Evolutionary conservation across 1,140 invertebrate genomes (phyloP).

Genomic region (Patella vulgata): DNA sequence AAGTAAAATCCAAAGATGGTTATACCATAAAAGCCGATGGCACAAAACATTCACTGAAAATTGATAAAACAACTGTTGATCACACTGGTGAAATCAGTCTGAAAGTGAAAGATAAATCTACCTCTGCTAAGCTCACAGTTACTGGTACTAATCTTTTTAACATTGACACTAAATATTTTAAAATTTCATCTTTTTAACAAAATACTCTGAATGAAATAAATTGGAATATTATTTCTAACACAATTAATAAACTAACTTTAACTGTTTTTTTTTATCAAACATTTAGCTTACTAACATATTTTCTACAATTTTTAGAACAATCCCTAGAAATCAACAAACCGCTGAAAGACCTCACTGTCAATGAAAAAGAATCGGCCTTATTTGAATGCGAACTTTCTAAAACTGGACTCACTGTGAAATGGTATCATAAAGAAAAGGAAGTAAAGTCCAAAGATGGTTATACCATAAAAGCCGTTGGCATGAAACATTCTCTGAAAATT

Average conservation of each 20-base stretch:
- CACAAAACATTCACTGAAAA: constrained; percentile 51
- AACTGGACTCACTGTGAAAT: constrained; percentile 45
- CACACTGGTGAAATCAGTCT: constrained; percentile 55
- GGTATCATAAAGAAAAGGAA: constrained; percentile 64
- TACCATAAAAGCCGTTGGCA: constrained; percentile 53
- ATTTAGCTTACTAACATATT: too few relatives aligned
- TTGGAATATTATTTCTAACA: too few relatives aligned
- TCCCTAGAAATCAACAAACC: constrained; percentile 29
- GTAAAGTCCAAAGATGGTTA: constrained; percentile 51
- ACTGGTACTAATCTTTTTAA: constrained; percentile 57
- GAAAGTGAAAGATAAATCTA: constrained; percentile 55
- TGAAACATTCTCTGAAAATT: constrained; percentile 57
- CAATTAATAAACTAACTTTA: too few relatives aligned
- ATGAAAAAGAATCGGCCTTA: constrained; percentile 32
- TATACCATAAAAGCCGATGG: constrained; percentile 71
- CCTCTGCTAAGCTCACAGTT: constrained; percentile 53
- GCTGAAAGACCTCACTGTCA: constrained; percentile 39
- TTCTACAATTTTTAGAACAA: constrained; percentile 24
- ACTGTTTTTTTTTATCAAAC: too few relatives aligned
- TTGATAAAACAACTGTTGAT: constrained; percentile 51
- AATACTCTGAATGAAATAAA: too few relatives aligned
- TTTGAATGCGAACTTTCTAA: constrained; percentile 45
- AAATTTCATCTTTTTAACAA: too few relatives aligned
- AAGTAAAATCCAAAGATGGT: constrained; percentile 69
- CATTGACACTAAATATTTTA: too few relatives aligned